A percentile compares a stretch with the other conserved stretches of the same genome.
Evolutionary conservation across 1,140 invertebrate genomes (phyloP).

Genomic region (Drosophila rhopaloa): DNA sequence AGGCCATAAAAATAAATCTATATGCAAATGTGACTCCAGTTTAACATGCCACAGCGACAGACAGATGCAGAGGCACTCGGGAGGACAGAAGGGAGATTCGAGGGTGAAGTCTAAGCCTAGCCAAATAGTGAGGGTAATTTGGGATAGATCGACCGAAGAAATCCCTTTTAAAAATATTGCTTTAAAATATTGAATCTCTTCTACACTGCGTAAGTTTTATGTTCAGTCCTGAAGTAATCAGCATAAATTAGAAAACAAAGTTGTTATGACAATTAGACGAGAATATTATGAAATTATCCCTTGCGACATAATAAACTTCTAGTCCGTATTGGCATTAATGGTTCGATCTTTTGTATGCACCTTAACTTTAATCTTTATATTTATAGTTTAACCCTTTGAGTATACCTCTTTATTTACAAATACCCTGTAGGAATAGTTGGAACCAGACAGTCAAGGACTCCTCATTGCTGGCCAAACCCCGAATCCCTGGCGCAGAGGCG

Average conservation of each 20-base stretch:
- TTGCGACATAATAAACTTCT: no score
- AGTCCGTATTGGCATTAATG: no score
- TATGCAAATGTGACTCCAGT: slow-evolving; percentile 68
- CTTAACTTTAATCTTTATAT: no score
- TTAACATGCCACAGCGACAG: slow-evolving; percentile 49
- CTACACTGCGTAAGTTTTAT: no score
- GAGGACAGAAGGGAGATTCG: slow-evolving; percentile 9
- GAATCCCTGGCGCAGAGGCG: slow-evolving; percentile 65
- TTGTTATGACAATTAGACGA: no score
- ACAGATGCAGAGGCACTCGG: slow-evolving; percentile 5
- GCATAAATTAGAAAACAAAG: no score
- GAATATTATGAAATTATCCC: no score
- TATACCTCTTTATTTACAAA: neutral
- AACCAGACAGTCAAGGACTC: slow-evolving; percentile 61
- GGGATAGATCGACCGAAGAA: slow-evolving; percentile 7
- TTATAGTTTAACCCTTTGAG: neutral
- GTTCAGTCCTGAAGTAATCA: no score
- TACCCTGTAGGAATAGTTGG: slow-evolving; percentile 11
- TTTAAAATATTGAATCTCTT: neutral
- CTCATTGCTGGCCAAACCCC: slow-evolving; percentile 29
- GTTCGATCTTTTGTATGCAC: no score
- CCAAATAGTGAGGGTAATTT: slow-evolving; percentile 28
- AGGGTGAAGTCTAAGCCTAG: slow-evolving; percentile 13
- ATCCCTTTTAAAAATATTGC: neutral
- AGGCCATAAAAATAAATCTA: slow-evolving; percentile 78